A percentile compares a stretch with the other conserved stretches of the same genome.
These are phyloP conservation scores for Tachycineta bicolor DNA, from an alignment of 2,113 vertebrate genomes.

Conservation along the genomic window DNA sequence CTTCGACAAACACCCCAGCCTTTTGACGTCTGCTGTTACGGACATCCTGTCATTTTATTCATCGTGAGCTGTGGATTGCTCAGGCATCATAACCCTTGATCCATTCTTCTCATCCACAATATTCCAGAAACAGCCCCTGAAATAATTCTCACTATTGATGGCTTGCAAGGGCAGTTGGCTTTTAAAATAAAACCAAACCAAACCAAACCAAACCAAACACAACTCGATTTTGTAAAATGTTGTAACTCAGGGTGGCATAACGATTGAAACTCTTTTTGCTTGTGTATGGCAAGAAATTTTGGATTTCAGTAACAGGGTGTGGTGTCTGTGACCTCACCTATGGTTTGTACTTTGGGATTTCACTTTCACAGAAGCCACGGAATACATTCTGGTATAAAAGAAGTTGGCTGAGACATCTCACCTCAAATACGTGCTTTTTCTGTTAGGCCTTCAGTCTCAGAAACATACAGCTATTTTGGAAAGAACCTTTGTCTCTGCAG, in stretches of 20 bases:
- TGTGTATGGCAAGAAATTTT: background rate
- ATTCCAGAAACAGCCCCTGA: background rate
- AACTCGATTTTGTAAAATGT: background rate
- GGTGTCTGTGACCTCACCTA: background rate
- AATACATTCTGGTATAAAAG: background rate
- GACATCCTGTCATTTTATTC: background rate
- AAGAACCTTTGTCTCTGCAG: background rate
- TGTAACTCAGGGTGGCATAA: background rate
- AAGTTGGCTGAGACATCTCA: background rate
- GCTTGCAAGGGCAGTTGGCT: background rate
- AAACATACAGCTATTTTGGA: background rate
- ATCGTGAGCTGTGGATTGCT: background rate
- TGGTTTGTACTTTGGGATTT: background rate
- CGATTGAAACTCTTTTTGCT: fast-evolving
- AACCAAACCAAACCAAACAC: too few species aligned
- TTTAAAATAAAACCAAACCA: background rate
- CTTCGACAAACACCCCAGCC: background rate
- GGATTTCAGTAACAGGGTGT: background rate
- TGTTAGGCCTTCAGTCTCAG: background rate
- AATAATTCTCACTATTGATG: background rate
- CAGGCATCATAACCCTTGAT: background rate
- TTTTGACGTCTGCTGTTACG: background rate
- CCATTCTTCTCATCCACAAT: background rate
- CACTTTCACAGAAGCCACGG: background rate
- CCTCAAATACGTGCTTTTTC: background rate